Evolutionary conservation across 2,888 invertebrate genomes (phyloP).

Genomic region (Coleophora deauratella): DNA sequence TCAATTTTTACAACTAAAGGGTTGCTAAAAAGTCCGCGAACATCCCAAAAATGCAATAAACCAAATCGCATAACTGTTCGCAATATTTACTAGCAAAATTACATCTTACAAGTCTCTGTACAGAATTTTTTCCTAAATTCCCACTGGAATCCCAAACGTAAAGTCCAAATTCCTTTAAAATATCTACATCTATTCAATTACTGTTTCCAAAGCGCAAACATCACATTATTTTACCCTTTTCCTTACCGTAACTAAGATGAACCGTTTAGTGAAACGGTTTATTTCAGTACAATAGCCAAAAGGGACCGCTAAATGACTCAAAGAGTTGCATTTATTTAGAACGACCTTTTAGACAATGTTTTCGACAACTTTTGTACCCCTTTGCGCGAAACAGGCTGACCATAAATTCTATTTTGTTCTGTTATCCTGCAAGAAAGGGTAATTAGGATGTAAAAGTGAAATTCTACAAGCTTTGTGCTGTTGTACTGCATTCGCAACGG

Average conservation of each 20-base stretch:
- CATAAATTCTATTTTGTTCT: constrained; percentile 51
- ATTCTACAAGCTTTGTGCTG: constrained; percentile 38
- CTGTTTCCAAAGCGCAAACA: constrained; percentile 25
- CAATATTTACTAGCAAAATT: constrained; percentile 23
- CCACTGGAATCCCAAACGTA: constrained; percentile 3
- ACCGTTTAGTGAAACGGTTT: constrained; percentile 45
- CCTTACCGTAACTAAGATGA: constrained; percentile 48
- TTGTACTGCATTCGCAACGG: constrained; percentile 55
- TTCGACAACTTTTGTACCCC: constrained; percentile 34
- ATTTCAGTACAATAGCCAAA: constrained; percentile 42
- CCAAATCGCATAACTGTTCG: constrained; percentile 43
- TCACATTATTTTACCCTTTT: constrained; percentile 47
- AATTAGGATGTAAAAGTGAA: constrained; percentile 71
- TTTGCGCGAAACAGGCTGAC: constrained; percentile 41
- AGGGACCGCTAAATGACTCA: constrained; percentile 53
- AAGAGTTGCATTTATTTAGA: constrained; percentile 66
- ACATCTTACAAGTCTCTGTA: too few species aligned
- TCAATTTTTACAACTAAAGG: constrained; percentile 38
- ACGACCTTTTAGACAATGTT: constrained; percentile 31
- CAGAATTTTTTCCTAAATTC: too few species aligned
- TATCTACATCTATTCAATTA: constrained; percentile 2
- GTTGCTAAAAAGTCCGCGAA: constrained; percentile 39
- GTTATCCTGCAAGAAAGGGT: constrained; percentile 48
- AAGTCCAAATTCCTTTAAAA: constrained; percentile 15
- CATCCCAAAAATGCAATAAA: constrained; percentile 37